Conservation (phyloP, 2,888 invertebrate genomes). For the Helobdella robusta region DNA sequence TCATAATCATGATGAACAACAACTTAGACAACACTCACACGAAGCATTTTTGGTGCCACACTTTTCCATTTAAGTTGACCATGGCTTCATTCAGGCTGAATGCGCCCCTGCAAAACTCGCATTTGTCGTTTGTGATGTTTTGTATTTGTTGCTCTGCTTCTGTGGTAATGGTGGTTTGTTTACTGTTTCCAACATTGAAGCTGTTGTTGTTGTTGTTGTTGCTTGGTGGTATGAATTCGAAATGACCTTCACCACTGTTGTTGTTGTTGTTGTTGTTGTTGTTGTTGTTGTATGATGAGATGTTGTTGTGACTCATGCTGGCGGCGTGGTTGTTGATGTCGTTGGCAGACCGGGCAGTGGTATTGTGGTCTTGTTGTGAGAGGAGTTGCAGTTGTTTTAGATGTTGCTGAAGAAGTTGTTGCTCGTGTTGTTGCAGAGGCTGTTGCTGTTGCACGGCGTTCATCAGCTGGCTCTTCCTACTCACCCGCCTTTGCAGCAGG, state of each 20-base stretch:
- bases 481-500: conserved; percentile 9
- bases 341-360: no score
- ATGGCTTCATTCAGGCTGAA: conserved; percentile 95
- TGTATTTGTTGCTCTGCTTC: conserved; percentile 5
- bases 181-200: no score
- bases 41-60: conserved; percentile 98
- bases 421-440: neutral
- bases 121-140: conserved; percentile 59
- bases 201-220: no score
- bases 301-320: no score
- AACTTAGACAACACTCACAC: conserved; percentile 61
- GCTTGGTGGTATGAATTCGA: no score
- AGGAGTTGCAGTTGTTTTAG: neutral
- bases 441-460: neutral
- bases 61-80: conserved; percentile 92
- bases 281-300: no score
- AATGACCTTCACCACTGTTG: no score
- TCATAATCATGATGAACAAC: neutral
- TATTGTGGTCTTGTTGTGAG: no score
- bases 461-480: conserved; percentile 9
- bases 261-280: no score
- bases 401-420: neutral
- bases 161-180: no score
- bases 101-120: conserved; percentile 87
- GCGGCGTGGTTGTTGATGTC: no score